Evolutionary conservation across 2,113 vertebrate genomes (phyloP), one percentile per base, ranked within the genome.

Genomic region (Pedionomus torquatus): DNA sequence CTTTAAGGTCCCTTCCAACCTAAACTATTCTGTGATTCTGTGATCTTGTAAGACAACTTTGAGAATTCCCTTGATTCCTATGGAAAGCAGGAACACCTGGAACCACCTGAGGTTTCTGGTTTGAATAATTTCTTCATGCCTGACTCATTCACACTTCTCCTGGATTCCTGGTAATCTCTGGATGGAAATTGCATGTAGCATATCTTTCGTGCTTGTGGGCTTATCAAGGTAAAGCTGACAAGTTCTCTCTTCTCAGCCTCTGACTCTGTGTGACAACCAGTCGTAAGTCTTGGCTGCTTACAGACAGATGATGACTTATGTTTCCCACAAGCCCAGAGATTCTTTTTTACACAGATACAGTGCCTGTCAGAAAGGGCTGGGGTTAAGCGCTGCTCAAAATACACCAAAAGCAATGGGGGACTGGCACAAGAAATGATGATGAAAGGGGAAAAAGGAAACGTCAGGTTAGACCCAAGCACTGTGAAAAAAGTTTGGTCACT

Each of bases 151-250:
- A 28, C 1, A 5, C 55, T 86, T 92, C 85, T 77, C 44, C 21
- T 52, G 88, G 90, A 71, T 84, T 93, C 92, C 75, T 95, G 57
- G 69, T 88, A 37, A 54, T 61, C 44, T 88, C 57, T 54, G 83
- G 94, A 93, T 87, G 90, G 93, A 93, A 95, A 94, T 93, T 72
- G 61, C 69, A 49, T 95, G 97, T 91, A 90, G 49, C 68, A 80
- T 95, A 88, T 97, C 97, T 97, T 86, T 91, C 92, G 96, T 96
- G 97, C 96, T 97, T 72, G 72, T 44, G 51, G 89, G 63, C 85
- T 97, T 97, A 97, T 96, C 96, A 69, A 85, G 66, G 69, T 82
- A 70, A 83, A 88, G 93, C 89, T 83, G 90, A 54, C 80, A 91
- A 87, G 57, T 77, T 77, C 37, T 66, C 64, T 89, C 51, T 83